Base-by-base conservation (phyloP, 2,797 vertebrate genomes). In the Caiman crocodilus region DNA sequence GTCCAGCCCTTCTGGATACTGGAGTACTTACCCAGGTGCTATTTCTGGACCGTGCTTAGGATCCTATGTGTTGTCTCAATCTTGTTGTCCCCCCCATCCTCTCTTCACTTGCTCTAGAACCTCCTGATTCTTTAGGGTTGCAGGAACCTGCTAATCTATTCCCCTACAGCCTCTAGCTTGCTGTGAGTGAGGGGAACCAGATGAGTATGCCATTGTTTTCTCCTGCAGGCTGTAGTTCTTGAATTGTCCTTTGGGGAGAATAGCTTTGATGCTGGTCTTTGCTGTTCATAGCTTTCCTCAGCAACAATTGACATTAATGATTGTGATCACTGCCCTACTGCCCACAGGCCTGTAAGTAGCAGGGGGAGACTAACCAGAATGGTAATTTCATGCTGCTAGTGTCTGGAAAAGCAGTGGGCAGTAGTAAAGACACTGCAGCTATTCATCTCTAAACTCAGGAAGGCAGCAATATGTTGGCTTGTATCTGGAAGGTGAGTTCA, bases 1-100 rank as follows among this genome's bases (percentile, higher is more conserved):
- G 65, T 12, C 65, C 65, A 69, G 5, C 65, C 18, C 65, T 69
- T 5, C 30, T 7, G 14, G 32, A 32, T 69, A 20, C 65, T 69
- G 30, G 18, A 11, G 21, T 30, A 61, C 23, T 79, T 58, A 35
- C 57, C 67, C 60, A 64, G 6, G 2, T 0, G 1, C 21, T 21
- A 76, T 73, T 76, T 88, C 42, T 90, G 50, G 32, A 23, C 35
- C 65, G 18, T 55, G 26, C 16, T 26, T 82, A 78, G 13, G 57
- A 87, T 65, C 6, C 8, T 20, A 0, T 18, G 16, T 25, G 3
- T 17, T 59, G 18, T 7, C 26, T 30, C 26, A 50, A 8, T 50
- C 14, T 63, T 28, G 67, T 61, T 67, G 14, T 28, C 15, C 83
- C 26, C 18, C 77, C 65, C 16, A 5, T 4, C 50, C 8, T 13